Base-by-base conservation (phyloP, 1,140 invertebrate genomes). In the Drosophila willistoni region DNA sequence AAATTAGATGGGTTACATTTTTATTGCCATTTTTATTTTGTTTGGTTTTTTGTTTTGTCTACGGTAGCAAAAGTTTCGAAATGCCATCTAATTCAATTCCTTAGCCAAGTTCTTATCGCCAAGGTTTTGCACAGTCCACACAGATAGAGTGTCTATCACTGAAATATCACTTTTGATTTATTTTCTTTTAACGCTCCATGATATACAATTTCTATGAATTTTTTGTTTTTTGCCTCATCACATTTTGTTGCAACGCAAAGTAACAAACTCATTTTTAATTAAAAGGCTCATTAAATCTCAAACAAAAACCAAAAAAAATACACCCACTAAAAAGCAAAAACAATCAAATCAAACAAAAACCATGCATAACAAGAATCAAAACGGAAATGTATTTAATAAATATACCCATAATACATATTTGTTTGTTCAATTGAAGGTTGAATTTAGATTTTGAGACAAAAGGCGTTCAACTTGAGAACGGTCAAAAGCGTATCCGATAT, bases 351-450 rank as follows among this genome's bases (percentile, higher is more conserved):
- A 65, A 44, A 56, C 51, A 41, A 62, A 60, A 68, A 61, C 72
- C 75, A 63, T 60, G 47, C 74, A 42, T 57, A 22, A 42, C 47
- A 68, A 73, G 83, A 86, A 76, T 73, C 71, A 71, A 86, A 86
- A 82, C 82, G 82, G 82, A 86, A 86, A 81, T 75, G 64, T 44
- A 71, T 80, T 81, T 72, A 86, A 66, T 85, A 62, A 86, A 66
- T 85, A 62, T 61, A 66, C 69, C 67, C 64, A 61, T 79, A 73
- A 66, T 73, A 34, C 51, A 61, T 62, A 73, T 86, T 75, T 82
- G 70, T 76, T 68, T 76, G 64, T 60, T 82, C 42, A 75, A 67
- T 71, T 79, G 83, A 82, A 86, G 82, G 82, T 86, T 69, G 67
- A 59, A 51, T 19, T 22, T 22, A 12, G 44, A 29, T 22, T 82